These are phyloP conservation scores for Frankliniella intonsa DNA, from an alignment of 2,888 invertebrate species.

Conservation along the genomic window DNA sequence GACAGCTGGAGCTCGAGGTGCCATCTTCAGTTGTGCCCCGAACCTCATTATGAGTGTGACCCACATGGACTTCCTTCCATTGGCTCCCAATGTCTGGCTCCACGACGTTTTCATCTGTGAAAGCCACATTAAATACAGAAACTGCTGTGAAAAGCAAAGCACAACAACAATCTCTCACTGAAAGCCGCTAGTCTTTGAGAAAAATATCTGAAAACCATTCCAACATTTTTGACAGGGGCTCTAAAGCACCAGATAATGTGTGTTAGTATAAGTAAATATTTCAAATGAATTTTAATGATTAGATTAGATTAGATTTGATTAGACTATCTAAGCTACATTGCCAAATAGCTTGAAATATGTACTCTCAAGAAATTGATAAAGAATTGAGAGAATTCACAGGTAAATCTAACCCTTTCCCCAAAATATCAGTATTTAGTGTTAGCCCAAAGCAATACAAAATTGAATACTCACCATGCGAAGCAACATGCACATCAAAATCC, in stretches of 20 bases:
- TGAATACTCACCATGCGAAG: slow-evolving; percentile 25
- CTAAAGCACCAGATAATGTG: no score
- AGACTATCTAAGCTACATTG: no score
- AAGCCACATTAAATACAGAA: slow-evolving; percentile 18
- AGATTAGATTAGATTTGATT: not conserved
- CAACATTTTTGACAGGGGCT: no score
- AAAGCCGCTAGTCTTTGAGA: not conserved
- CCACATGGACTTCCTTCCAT: slow-evolving; percentile 31
- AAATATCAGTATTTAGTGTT: no score
- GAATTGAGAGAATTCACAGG: no score
- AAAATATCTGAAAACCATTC: no score
- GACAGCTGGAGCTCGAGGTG: slow-evolving; percentile 34
- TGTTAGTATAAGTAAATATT: not conserved
- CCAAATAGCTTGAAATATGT: no score
- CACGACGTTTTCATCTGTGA: slow-evolving; percentile 27
- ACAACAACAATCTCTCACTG: no score
- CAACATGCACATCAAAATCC: slow-evolving; percentile 20
- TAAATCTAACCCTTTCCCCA: no score
- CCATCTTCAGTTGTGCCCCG: slow-evolving; percentile 44
- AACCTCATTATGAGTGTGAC: slow-evolving; percentile 40
- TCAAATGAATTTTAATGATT: not conserved
- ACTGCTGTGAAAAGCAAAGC: not conserved
- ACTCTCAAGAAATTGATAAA: no score
- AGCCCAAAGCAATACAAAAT: not conserved
- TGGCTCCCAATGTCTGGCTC: slow-evolving; percentile 29